phyloP scores from a whole-genome alignment of 2,113 vertebrate species.

The Epinephelus moara region DNA sequence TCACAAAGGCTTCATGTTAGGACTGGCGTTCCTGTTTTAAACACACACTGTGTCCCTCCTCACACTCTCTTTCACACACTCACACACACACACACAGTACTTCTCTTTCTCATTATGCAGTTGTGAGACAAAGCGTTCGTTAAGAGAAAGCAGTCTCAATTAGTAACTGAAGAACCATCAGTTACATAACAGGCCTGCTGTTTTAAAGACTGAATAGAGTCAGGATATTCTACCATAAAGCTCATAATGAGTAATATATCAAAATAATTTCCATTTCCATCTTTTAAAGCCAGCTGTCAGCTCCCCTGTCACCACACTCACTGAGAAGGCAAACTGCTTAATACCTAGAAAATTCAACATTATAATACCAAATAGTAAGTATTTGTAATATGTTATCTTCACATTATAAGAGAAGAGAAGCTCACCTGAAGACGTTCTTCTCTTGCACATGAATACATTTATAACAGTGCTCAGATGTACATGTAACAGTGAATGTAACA shows the following conservation, averaged over 20 bases:
- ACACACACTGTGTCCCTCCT: background rate
- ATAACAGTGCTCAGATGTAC: background rate
- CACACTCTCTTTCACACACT: background rate
- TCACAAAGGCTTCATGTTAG: background rate
- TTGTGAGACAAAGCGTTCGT: constrained; percentile 22
- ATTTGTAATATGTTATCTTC: background rate
- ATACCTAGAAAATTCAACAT: background rate
- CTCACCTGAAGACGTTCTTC: background rate
- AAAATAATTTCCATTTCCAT: constrained; percentile 32
- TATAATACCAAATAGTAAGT: background rate
- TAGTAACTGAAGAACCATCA: constrained; percentile 33
- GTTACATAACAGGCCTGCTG: constrained; percentile 44
- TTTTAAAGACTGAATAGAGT: constrained; percentile 33
- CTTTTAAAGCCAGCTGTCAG: background rate
- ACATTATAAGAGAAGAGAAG: background rate
- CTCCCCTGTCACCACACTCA: background rate
- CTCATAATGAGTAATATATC: constrained; percentile 19
- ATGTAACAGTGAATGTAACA: constrained; percentile 1
- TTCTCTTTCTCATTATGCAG: constrained; percentile 18
- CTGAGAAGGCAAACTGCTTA: background rate
- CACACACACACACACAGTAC: constrained; percentile 10
- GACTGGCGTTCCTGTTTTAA: background rate
- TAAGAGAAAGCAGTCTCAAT: constrained; percentile 39
- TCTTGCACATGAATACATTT: background rate
- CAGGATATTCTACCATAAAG: constrained; percentile 11